These are phyloP conservation scores for Sphaeramia orbicularis DNA, from an alignment of 2,797 vertebrate genomes.

Conservation along the genomic window DNA sequence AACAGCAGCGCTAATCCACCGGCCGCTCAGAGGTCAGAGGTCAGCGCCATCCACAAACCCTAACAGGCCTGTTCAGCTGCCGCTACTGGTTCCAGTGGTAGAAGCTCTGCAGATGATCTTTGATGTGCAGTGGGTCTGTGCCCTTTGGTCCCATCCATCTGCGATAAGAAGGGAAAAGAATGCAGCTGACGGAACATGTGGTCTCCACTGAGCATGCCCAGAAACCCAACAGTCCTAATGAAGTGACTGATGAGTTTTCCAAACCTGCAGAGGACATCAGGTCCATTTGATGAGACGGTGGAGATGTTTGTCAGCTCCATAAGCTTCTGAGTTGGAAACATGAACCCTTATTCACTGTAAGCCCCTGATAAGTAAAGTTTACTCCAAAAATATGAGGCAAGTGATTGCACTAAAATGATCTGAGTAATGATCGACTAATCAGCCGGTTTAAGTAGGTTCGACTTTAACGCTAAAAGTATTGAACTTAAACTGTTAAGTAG, in stretches of 20 bases:
- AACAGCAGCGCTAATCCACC: conserved; percentile 75
- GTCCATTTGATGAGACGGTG: conserved; percentile 72
- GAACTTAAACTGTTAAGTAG: no score
- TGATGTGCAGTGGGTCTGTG: conserved; percentile 52
- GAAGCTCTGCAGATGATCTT: conserved; percentile 56
- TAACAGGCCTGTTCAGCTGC: conserved; percentile 57
- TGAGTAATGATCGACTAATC: no score
- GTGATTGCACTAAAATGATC: no score
- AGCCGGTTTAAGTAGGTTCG: no score
- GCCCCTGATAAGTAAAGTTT: no score
- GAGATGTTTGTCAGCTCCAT: conserved; percentile 65
- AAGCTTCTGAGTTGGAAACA: conserved; percentile 76
- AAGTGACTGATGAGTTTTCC: conserved; percentile 49
- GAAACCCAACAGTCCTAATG: conserved; percentile 26
- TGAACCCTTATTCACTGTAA: no score
- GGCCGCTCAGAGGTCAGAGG: conserved; percentile 60
- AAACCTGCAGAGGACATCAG: conserved; percentile 64
- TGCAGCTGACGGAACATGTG: conserved; percentile 36
- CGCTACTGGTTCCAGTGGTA: conserved; percentile 36
- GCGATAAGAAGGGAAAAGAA: conserved; percentile 33
- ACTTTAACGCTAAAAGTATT: no score
- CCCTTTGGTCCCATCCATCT: conserved; percentile 47
- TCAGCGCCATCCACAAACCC: conserved; percentile 64
- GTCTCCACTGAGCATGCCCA: no score
- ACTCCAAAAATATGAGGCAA: no score